These are phyloP conservation scores for Parauchenoglanis punctatus DNA, from an alignment of 2,797 vertebrate genomes.

Conservation along the genomic window DNA sequence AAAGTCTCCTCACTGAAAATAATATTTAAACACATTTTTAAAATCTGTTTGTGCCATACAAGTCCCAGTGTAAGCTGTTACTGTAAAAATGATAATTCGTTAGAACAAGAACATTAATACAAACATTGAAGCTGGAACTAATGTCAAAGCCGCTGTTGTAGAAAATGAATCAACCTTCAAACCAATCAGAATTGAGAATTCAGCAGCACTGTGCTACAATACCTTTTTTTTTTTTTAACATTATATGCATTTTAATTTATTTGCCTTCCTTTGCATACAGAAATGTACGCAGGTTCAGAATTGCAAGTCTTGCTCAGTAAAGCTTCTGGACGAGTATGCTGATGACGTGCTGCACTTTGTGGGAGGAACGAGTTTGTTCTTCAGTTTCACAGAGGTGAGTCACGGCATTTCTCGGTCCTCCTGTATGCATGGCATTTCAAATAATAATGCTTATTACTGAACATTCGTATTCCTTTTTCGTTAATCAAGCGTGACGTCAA, in stretches of 20 bases:
- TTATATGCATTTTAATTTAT: not conserved
- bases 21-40: not conserved
- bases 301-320: conserved; percentile 76
- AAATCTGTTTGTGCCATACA: not conserved
- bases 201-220: not conserved
- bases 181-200: not conserved
- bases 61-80: not conserved
- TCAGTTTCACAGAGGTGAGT: conserved; percentile 96
- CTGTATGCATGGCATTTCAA: not conserved
- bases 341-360: conserved; percentile 85
- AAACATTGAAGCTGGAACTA: not conserved
- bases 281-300: conserved; percentile 63
- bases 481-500: not conserved
- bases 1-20: not conserved
- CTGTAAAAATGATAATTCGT: not conserved
- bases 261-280: conserved; percentile 61
- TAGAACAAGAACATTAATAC: not conserved
- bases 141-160: not conserved
- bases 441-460: not conserved
- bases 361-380: conserved; percentile 92
- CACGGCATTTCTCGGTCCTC: not conserved
- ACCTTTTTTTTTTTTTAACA: not conserved
- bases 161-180: not conserved
- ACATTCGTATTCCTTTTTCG: not conserved
- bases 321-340: conserved; percentile 79